A percentile compares a stretch with the other conserved stretches of the same genome.
Evolutionary conservation across 1,140 invertebrate genomes (phyloP).

Genomic region (Spodoptera litura): DNA sequence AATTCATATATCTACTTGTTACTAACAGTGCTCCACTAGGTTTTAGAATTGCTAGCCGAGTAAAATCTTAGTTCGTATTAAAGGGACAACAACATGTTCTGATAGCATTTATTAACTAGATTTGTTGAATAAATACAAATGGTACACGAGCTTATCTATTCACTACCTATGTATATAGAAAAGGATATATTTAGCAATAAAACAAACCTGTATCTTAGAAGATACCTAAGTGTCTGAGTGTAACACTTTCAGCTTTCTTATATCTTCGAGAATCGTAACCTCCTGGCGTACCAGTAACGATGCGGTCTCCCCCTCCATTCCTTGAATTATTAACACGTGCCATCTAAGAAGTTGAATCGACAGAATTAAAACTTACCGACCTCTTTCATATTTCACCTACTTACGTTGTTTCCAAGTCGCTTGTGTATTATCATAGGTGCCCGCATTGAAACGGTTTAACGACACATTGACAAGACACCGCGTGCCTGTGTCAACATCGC

Average conservation of each 20-base stretch:
- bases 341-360: slow-evolving; percentile 81
- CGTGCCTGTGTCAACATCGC: slow-evolving; percentile 18
- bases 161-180: too few relatives aligned
- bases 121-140: too few relatives aligned
- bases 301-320: slow-evolving; percentile 64
- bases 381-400: slow-evolving; percentile 80
- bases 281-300: slow-evolving; percentile 67
- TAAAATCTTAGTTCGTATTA: too few relatives aligned
- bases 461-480: neutral
- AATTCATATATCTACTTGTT: too few relatives aligned
- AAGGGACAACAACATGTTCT: too few relatives aligned
- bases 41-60: too few relatives aligned
- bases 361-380: slow-evolving; percentile 81
- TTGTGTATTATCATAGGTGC: slow-evolving; percentile 5
- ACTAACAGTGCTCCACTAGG: too few relatives aligned
- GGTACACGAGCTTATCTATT: too few relatives aligned
- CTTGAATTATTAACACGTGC: slow-evolving; percentile 80
- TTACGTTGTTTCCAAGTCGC: slow-evolving; percentile 66
- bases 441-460: slow-evolving; percentile 9
- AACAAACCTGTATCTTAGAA: too few relatives aligned
- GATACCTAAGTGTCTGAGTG: neutral
- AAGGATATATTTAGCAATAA: too few relatives aligned
- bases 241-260: slow-evolving; percentile 42
- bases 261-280: slow-evolving; percentile 53
- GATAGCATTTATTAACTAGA: too few relatives aligned